Evolutionary conservation across 1,140 invertebrate species (phyloP).

Genomic region (Nymphalis io): DNA sequence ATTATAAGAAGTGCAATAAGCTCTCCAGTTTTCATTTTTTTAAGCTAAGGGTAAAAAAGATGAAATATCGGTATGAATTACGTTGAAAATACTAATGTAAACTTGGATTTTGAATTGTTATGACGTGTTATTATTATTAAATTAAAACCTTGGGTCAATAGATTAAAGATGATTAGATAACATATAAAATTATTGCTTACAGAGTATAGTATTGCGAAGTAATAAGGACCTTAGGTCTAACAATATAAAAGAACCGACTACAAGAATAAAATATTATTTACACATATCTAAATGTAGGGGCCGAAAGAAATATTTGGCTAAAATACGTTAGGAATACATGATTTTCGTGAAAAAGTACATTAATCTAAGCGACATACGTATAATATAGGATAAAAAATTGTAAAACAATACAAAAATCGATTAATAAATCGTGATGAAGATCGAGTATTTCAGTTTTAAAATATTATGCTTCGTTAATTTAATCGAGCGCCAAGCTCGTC

Average conservation of each 20-base stretch:
- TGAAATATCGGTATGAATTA: background rate
- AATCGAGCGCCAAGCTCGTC: conserved; percentile 42
- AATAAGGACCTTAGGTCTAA: conserved; percentile 75
- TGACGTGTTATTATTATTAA: conserved; percentile 27
- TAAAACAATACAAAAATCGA: conserved; percentile 47
- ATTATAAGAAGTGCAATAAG: conserved; percentile 8
- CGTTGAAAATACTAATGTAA: conserved; percentile 20
- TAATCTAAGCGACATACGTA: conserved; percentile 56
- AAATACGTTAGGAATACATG: conserved; percentile 73
- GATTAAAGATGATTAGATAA: conserved; percentile 41
- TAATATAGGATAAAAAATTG: conserved; percentile 54
- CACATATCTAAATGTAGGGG: conserved; percentile 65
- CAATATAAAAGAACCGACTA: conserved; percentile 71
- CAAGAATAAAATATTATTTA: conserved; percentile 78
- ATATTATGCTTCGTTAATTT: conserved; percentile 69
- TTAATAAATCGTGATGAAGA: conserved; percentile 62
- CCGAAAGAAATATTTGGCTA: conserved; percentile 78
- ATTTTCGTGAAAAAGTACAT: conserved; percentile 55
- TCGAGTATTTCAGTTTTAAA: conserved; percentile 71
- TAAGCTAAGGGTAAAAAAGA: conserved; percentile 14
- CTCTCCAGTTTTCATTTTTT: conserved; percentile 22
- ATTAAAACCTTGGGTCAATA: conserved; percentile 34
- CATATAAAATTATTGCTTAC: conserved; percentile 75
- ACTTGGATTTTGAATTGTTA: conserved; percentile 17
- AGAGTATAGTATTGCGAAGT: conserved; percentile 76